phyloP scores from a whole-genome alignment of 2,113 vertebrate genomes.

The Cyprinus carpio region DNA sequence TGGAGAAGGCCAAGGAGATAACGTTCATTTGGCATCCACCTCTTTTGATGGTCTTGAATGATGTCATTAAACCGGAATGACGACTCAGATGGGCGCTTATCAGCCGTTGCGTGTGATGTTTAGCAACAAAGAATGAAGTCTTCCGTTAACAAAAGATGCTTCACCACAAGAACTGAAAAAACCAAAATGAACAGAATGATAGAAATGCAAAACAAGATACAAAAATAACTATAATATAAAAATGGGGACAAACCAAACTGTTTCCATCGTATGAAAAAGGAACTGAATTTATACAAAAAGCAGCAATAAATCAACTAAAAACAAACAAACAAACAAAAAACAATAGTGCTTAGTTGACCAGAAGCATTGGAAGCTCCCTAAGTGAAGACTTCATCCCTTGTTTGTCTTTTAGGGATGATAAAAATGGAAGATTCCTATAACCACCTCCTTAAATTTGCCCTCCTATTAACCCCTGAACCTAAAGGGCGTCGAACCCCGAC shows the following conservation, averaged over 20 bases:
- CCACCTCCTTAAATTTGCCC: conserved; percentile 75
- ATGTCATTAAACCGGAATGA: conserved; percentile 85
- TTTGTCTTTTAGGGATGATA: conserved; percentile 86
- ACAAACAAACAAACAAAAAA: conserved; percentile 61
- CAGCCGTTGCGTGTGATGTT: conserved; percentile 87
- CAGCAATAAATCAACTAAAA: conserved; percentile 82
- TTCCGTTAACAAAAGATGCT: conserved; percentile 83
- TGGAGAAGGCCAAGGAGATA: conserved; percentile 52
- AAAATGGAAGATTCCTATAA: conserved; percentile 83
- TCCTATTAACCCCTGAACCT: conserved; percentile 46
- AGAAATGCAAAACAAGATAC: conserved; percentile 78
- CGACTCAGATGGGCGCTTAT: conserved; percentile 74
- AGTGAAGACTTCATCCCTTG: conserved; percentile 93
- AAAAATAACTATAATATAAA: conserved; percentile 82
- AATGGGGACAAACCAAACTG: conserved; percentile 62
- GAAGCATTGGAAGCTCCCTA: conserved; percentile 77
- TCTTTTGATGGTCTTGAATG: conserved; percentile 45
- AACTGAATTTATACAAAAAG: conserved; percentile 79
- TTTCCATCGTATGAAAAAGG: conserved; percentile 86
- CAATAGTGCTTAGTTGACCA: conserved; percentile 89
- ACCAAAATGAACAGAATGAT: not conserved
- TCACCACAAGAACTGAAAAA: conserved; percentile 70
- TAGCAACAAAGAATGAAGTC: conserved; percentile 94
- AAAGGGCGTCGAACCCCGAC: conserved; percentile 71
- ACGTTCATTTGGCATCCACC: conserved; percentile 18